Percentiles rank a stretch among this genome's conserved stretches.
Conservation (phyloP, 2,888 invertebrate species). For the Torymus aiolomorphi region DNA sequence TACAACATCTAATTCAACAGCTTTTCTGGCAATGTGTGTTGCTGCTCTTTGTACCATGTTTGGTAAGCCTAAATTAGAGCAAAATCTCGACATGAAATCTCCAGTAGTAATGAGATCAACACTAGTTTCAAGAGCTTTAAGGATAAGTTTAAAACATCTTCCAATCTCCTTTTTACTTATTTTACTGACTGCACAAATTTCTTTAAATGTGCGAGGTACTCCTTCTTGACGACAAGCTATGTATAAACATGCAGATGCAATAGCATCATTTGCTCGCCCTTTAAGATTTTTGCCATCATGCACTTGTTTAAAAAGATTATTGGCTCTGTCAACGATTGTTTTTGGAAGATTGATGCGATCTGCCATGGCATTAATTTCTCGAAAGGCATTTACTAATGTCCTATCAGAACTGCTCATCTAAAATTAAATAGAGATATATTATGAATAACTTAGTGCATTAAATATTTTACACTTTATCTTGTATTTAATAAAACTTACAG, state of each 20-base stretch:
- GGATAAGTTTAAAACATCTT: slow-evolving; percentile 96
- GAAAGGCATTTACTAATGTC: slow-evolving; percentile 95
- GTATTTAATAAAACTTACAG: slow-evolving; percentile 73
- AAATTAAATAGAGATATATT: slow-evolving; percentile 74
- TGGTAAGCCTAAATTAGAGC: slow-evolving; percentile 94
- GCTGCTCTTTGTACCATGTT: slow-evolving; percentile 95
- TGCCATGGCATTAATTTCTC: slow-evolving; percentile 98
- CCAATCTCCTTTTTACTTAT: slow-evolving; percentile 99
- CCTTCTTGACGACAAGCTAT: slow-evolving; percentile 99
- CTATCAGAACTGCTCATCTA: slow-evolving; percentile 96
- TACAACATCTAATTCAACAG: slow-evolving; percentile 97
- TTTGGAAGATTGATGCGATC: slow-evolving; percentile 97
- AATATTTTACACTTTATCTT: too few species aligned
- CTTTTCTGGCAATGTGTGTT: slow-evolving; percentile 96
- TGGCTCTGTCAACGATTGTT: slow-evolving; percentile 97
- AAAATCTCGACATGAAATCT: slow-evolving; percentile 99
- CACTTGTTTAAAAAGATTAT: slow-evolving; percentile 98
- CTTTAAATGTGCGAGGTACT: slow-evolving; percentile 98
- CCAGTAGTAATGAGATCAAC: slow-evolving; percentile 98
- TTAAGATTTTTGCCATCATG: slow-evolving; percentile 97
- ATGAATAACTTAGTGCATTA: too few species aligned
- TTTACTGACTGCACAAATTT: slow-evolving; percentile 99
- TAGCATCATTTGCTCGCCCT: slow-evolving; percentile 97
- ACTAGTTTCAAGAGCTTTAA: slow-evolving; percentile 96
- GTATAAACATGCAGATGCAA: slow-evolving; percentile 98